Base-by-base conservation (phyloP, 35 echinoderm and acorn worm genomes). In the Strongylocentrotus purpuratus region DNA sequence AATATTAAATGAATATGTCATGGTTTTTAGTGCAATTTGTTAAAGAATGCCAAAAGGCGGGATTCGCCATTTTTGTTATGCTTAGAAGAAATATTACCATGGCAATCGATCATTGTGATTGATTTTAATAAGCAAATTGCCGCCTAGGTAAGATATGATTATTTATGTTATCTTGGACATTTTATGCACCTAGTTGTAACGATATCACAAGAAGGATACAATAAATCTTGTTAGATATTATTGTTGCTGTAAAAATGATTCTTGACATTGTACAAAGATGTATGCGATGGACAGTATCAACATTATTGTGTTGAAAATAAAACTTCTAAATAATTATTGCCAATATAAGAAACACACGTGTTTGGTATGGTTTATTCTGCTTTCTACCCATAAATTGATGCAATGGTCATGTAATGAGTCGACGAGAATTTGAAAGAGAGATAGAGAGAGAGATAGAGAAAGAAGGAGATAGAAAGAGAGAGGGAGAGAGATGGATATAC, bases 261-360 rank as follows among this genome's bases (percentile, higher is more conserved):
- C 65, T 78, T 78, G 15, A 78, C 18, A 78, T 78, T 78, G 65
- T 78, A 78, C 65, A 78, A 55, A n/a, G 65, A 78, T 78, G 65
- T 78, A 78, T 78, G 65, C 65, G 65, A 78, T 78, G 65, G 20
- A 78, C 65, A 78, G 65, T 78, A 78, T 78, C 65, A 78, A 78
- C 65, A 78, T n/a, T 28, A 7, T 78, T 22, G 20, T 78, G 65
- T 12, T 55, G 50, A 55, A 55, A 55, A 55, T 55, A 55, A 78
- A 78, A 78, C 7, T 78, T 78, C 65, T 78, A 78, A 78, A 78
- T 78, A 78, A 78, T 78, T 78, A 78, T 78, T 78, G 65, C 65
- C 65, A 78, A 78, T 28, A 78, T 78, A n/a, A 78, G 65, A 78
- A 78, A 78, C 65, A 28, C 22, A n/a, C 7, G 22, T 31, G 65